Evolutionary conservation across 53 echinoderm and acorn worm genomes (phyloP).

Genomic region (Temnopleurus reevesii): DNA sequence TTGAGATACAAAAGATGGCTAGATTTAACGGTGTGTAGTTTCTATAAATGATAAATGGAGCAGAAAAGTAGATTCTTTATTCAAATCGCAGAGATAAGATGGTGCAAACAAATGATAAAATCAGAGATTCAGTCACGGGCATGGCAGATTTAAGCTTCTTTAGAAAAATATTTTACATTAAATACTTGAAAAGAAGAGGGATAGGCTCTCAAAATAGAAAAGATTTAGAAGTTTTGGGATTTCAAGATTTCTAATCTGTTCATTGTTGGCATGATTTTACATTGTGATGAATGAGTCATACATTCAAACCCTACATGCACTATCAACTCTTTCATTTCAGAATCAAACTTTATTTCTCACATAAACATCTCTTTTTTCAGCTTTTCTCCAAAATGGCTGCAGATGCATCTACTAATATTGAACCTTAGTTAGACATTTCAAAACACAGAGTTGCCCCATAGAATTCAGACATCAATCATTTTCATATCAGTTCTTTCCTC

Average conservation of each 20-base stretch:
- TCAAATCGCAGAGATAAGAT: not conserved
- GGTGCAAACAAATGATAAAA: not conserved
- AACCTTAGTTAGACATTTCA: not conserved
- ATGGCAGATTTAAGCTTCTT: not conserved
- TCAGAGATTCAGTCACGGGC: not conserved
- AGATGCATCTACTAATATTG: not conserved
- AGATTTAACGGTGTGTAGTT: not conserved
- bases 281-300: not conserved
- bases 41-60: not conserved
- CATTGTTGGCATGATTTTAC: not conserved
- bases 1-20: not conserved
- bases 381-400: too few species aligned
- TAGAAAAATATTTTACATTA: not conserved
- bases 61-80: not conserved
- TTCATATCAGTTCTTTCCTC: not conserved
- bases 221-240: not conserved
- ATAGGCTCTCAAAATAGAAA: not conserved
- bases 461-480: slow-evolving; percentile 10
- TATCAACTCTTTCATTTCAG: too few species aligned
- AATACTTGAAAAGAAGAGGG: not conserved
- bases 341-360: not conserved
- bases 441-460: not conserved
- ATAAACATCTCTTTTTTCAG: not conserved
- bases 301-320: not conserved
- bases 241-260: not conserved